Percentiles rank a stretch among this genome's conserved stretches.
Conservation (phyloP, 64 coral and sea anemone genomes). For the Pocillopora damicornis region DNA sequence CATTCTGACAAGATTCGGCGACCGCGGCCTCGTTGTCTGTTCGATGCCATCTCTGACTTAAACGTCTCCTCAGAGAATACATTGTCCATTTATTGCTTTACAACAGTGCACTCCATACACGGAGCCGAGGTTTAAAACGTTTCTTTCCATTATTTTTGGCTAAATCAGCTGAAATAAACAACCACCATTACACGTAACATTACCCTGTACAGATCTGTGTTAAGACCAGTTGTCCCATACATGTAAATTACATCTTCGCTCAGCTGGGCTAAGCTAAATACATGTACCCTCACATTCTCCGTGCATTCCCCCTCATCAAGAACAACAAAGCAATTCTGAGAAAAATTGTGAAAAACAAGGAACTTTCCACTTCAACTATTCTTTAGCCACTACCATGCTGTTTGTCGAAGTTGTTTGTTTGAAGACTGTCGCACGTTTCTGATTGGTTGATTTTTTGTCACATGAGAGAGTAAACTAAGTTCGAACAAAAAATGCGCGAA, state of each 20-base stretch:
- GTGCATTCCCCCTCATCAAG: not conserved
- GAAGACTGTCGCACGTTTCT: not conserved
- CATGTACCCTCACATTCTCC: not conserved
- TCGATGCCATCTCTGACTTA: conserved; percentile 38
- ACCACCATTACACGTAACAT: conserved; percentile 21
- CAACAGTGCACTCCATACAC: conserved; percentile 13
- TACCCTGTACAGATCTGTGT: not conserved
- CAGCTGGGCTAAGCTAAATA: not conserved
- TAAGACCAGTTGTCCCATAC: not conserved
- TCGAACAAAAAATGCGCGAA: conserved; percentile 48
- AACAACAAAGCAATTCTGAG: not conserved
- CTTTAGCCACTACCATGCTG: conserved; percentile 31
- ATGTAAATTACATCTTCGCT: conserved; percentile 19
- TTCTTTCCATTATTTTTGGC: conserved; percentile 1
- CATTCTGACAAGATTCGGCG: conserved; percentile 10
- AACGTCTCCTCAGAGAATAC: conserved; percentile 38
- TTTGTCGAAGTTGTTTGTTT: conserved; percentile 34
- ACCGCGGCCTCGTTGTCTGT: not conserved
- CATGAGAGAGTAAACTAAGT: conserved; percentile 1
- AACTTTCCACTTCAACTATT: conserved; percentile 1
- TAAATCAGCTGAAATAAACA: conserved; percentile 27
- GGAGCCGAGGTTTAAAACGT: conserved; percentile 21
- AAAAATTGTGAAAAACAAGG: not conserved
- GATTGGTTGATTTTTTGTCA: conserved; percentile 35
- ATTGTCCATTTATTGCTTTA: not conserved